Conservation (phyloP, 35 echinoderm and acorn worm genomes). For the Acanthaster planci region DNA sequence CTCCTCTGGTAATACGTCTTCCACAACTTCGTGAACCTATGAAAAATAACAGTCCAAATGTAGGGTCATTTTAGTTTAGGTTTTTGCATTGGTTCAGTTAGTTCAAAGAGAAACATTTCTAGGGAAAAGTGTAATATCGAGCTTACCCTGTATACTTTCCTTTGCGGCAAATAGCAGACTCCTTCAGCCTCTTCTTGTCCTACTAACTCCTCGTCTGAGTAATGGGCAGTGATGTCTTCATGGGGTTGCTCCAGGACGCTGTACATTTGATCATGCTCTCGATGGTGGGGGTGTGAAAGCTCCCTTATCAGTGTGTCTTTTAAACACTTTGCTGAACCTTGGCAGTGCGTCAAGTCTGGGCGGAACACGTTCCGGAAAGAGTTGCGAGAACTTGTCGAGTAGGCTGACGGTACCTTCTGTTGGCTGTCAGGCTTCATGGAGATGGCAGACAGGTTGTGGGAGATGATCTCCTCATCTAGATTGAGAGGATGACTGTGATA, state of each 20-base stretch:
- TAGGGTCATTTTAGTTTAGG: too few relatives aligned
- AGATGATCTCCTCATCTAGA: conserved; percentile 59
- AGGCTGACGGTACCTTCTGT: conserved; percentile 24
- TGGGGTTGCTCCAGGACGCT: conserved; percentile 35
- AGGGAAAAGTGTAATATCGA: not conserved
- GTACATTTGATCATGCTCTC: conserved; percentile 9
- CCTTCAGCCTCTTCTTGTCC: conserved; percentile 64
- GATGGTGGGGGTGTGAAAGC: not conserved
- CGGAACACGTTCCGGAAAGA: conserved; percentile 93
- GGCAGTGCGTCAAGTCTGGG: conserved; percentile 81
- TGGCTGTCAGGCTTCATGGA: conserved; percentile 51
- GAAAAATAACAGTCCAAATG: not conserved
- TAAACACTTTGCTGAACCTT: conserved; percentile 65
- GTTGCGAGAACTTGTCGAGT: conserved; percentile 53
- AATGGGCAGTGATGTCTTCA: conserved; percentile 60
- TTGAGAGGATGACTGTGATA: conserved; percentile 56
- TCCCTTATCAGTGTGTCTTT: conserved; percentile 40
- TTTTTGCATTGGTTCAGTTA: not conserved
- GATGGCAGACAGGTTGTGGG: conserved; percentile 57
- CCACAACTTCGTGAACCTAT: conserved; percentile 23
- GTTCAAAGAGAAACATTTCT: not conserved
- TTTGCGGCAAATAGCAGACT: conserved; percentile 70
- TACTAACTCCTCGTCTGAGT: conserved; percentile 69
- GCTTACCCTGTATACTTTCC: not conserved
- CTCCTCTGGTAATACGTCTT: conserved; percentile 14